phyloP scores from a whole-genome alignment of 37 sponge, comb jelly and placozoan species.

The Chondrosia reniformis region DNA sequence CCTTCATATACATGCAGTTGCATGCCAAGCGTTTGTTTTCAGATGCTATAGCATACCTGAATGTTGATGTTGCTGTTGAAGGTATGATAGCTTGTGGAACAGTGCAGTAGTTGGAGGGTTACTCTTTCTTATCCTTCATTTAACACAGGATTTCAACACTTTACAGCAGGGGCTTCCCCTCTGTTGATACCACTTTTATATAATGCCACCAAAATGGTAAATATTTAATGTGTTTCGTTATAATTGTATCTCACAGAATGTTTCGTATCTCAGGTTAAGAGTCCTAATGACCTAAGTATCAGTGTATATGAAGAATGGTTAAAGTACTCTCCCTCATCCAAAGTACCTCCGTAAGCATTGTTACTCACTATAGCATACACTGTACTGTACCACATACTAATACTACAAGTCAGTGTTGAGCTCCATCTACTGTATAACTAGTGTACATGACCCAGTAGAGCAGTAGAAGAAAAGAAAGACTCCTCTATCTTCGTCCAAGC shows the following conservation, averaged over 20 bases:
- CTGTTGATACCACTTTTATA: not conserved
- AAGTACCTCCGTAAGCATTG: no score
- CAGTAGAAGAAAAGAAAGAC: no score
- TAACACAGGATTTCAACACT: not conserved
- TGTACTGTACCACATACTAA: not conserved
- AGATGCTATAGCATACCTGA: not conserved
- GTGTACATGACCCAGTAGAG: no score
- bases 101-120: not conserved
- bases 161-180: not conserved
- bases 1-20: not conserved
- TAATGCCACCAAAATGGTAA: not conserved
- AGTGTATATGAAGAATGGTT: conserved; percentile 80
- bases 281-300: conserved; percentile 35
- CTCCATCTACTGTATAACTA: no score
- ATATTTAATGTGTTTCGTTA: not conserved
- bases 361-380: no score
- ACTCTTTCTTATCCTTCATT: not conserved
- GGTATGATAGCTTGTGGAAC: not conserved
- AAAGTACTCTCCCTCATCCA: not conserved
- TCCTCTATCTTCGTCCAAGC: no score
- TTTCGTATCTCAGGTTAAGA: conserved; percentile 30
- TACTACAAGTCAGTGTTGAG: not conserved
- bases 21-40: not conserved
- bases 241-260: not conserved
- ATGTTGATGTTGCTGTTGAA: not conserved